A percentile compares a stretch with the other conserved stretches of the same genome.
phyloP scores from a whole-genome alignment of 1,140 invertebrate species.

The Anadara kagoshimensis region DNA sequence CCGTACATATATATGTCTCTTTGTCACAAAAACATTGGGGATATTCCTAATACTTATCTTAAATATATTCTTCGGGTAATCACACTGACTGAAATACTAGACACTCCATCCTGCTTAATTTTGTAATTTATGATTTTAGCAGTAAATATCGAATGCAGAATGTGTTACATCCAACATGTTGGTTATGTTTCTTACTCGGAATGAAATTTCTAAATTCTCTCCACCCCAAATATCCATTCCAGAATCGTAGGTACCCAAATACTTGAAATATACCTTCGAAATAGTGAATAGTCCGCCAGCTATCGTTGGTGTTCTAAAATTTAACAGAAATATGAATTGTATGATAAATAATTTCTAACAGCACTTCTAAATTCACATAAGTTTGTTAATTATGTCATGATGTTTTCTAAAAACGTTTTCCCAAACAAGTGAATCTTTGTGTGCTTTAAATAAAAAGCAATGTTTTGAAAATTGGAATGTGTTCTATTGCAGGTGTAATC shows the following conservation, averaged over 20 bases:
- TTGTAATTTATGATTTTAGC: too few species aligned
- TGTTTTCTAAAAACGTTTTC: slow-evolving; percentile 3
- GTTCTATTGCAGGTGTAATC: not conserved
- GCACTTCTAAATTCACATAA: not conserved
- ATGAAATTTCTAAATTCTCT: slow-evolving; percentile 82
- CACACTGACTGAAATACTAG: too few species aligned
- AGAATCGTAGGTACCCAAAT: slow-evolving; percentile 81
- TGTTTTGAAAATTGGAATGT: not conserved
- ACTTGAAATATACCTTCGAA: slow-evolving; percentile 88
- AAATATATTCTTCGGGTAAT: too few species aligned
- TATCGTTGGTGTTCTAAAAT: slow-evolving; percentile 91
- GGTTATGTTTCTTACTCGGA: slow-evolving; percentile 46
- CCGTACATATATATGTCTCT: too few species aligned
- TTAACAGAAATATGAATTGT: slow-evolving; percentile 30
- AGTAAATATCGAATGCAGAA: too few species aligned
- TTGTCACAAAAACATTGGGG: too few species aligned
- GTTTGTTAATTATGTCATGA: not conserved
- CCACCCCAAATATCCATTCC: slow-evolving; percentile 88
- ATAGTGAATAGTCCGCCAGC: slow-evolving; percentile 88
- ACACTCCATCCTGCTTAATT: too few species aligned
- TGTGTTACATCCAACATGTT: too few species aligned
- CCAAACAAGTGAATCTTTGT: not conserved
- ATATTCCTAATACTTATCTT: too few species aligned
- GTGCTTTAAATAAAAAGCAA: not conserved
- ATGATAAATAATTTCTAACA: not conserved